Base-by-base conservation (phyloP, 2,797 vertebrate genomes). In the Chelon auratus region DNA sequence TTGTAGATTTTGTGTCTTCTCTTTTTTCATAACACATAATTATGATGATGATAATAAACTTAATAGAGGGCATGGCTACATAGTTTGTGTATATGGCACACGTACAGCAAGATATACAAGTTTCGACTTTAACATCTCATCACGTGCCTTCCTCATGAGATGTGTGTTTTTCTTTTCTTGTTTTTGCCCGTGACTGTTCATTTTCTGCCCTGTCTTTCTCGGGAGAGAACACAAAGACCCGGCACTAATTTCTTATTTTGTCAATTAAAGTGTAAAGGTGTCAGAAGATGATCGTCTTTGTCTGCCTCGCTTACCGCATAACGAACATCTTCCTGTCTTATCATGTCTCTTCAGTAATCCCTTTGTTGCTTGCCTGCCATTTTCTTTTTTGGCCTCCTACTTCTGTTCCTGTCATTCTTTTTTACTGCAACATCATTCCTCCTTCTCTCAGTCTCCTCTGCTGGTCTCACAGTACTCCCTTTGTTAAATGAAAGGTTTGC, bases 401-500 rank as follows among this genome's bases (percentile, higher is more conserved):
- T 73, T 87, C 89, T 87, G 26, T 75, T 83, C 63, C 85, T 82
- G 90, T 91, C 85, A 72, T 78, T 85, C 62, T 69, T 78, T 74
- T 77, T 81, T 74, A 69, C 76, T 4, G 65, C 68, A 80, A 76
- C 73, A 64, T 88, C 20, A 78, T 77, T 62, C 59, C 68, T 65
- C 55, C 66, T 47, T 80, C 79, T 60, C 72, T 64, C 53, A 62
- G 68, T 68, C 73, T 78, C 52, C 43, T 78, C 70, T 78, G 39
- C 67, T 81, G 61, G 83, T 92, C 84, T 90, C 82, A 86, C 69
- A 86, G 68, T 86, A 75, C 83, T 79, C 70, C 81, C 87, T 95
- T 94, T 91, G 91, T 93, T 91, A 89, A 94, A 93, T 94, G 92
- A 94, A 91, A 94, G 94, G 86, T 88, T 88, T 76, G 30, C 0